Evolutionary conservation across 2,888 invertebrate species (phyloP).

Genomic region (Labia minor): DNA sequence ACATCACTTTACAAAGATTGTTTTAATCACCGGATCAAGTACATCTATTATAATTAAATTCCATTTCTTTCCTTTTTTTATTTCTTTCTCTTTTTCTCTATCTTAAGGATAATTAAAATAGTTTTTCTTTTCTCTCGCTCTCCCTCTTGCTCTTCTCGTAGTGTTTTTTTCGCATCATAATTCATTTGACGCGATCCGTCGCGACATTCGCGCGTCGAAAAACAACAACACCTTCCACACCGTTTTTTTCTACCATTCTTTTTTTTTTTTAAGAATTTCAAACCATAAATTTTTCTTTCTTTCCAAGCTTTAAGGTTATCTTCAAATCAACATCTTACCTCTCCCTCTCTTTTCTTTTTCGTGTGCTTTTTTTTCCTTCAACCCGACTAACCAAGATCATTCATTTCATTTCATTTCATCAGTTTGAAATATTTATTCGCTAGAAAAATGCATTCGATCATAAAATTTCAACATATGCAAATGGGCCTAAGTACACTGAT

Average conservation of each 20-base stretch:
- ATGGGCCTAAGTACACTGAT: conserved; percentile 4
- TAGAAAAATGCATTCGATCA: conserved; percentile 13
- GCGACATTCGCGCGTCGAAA: neutral
- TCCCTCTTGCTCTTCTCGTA: too few relatives aligned
- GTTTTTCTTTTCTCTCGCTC: too few relatives aligned
- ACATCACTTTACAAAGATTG: too few relatives aligned
- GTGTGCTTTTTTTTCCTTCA: neutral
- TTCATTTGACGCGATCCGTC: neutral
- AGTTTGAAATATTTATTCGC: conserved; percentile 13
- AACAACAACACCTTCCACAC: neutral
- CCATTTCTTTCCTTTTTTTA: too few relatives aligned
- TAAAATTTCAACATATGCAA: conserved; percentile 13
- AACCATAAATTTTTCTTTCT: neutral
- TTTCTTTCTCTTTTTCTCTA: too few relatives aligned
- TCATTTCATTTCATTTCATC: neutral
- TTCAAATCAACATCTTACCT: neutral
- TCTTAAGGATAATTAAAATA: too few relatives aligned
- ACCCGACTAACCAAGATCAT: neutral
- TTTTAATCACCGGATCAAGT: too few relatives aligned
- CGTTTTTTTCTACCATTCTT: neutral
- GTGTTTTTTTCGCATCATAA: neutral
- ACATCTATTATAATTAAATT: too few relatives aligned
- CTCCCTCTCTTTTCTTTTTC: neutral
- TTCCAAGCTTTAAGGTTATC: neutral
- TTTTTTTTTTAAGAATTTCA: neutral